Evolutionary conservation across 2,797 vertebrate species (phyloP).

Genomic region (Falco novaeseelandiae): DNA sequence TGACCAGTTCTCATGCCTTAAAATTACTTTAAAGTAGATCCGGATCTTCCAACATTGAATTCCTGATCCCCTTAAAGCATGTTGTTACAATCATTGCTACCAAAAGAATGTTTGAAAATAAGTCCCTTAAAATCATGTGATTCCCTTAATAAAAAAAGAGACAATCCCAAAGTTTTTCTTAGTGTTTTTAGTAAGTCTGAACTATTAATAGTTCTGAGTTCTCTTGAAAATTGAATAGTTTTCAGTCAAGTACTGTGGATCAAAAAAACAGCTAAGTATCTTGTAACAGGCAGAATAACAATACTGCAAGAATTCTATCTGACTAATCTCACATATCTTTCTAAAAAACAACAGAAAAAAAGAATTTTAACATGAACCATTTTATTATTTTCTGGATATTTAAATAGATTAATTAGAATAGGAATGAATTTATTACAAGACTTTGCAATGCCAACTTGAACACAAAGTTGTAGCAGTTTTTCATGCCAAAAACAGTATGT

Average conservation of each 20-base stretch:
- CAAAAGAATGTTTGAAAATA: neutral
- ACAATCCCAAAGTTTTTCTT: accelerated
- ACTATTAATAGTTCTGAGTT: neutral
- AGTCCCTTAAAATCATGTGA: neutral
- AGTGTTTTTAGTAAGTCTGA: neutral
- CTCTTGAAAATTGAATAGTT: neutral
- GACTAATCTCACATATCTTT: neutral
- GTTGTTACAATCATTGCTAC: neutral
- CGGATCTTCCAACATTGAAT: neutral
- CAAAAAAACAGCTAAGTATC: neutral
- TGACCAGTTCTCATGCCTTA: neutral
- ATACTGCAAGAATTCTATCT: neutral
- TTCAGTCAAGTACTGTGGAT: neutral
- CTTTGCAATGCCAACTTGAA: neutral
- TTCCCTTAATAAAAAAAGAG: neutral
- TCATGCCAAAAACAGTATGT: constrained; percentile 69
- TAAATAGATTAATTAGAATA: neutral
- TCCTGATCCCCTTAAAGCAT: neutral
- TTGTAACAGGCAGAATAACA: neutral
- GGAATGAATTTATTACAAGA: neutral
- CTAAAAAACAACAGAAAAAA: neutral
- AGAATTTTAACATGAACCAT: neutral
- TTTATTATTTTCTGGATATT: neutral
- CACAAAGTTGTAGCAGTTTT: constrained; percentile 50
- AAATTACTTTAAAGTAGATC: neutral